Evolutionary conservation across 2,888 invertebrate genomes (phyloP), one percentile per base, ranked within the genome.

Genomic region (Dynastes maya): DNA sequence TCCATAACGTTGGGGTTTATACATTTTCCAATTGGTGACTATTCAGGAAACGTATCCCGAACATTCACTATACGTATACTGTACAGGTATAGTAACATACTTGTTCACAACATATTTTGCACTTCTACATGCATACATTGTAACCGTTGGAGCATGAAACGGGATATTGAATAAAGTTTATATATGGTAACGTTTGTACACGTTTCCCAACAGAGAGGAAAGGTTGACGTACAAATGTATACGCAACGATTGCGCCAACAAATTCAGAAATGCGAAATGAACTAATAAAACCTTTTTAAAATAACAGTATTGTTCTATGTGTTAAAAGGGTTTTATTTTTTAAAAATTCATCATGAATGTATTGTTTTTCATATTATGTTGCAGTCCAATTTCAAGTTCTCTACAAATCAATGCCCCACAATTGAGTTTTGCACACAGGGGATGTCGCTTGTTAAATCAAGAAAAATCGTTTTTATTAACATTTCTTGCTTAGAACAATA

Each of bases 91-190:
- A 63, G 0, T 6, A 22, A 63, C 29, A 22, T 22, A 22, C 22
- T 22, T 61, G 29, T 29, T 27, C 22, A 49, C 49, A 27, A 51
- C 13, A 29, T 51, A 29, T 51, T 51, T 29, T 4, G 27, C 3
- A 51, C 16, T 45, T 13, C 22, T 45, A 40, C 45, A 45, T 32
- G 32, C 32, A 16, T 49, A 67, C 49, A 16, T 49, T 27, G 77
- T 79, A 79, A 77, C 68, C 80, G 79, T 45, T 65, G 79, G 79
- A 77, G 75, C 79, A 79, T 77, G 65, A 80, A 79, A 79, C 79
- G 70, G 76, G 79, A 80, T 79, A 77, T 77, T 79, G 70, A 79
- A 51, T 68, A 68, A 13, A 51, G 29, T 68, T 68, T 13, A 13
- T 13, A 16, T 53, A 53, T 13, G 13, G 16, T 53, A 53, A n/a